Evolutionary conservation across 64 coral and sea anemone genomes (phyloP).

Genomic region (Montipora cactus): DNA sequence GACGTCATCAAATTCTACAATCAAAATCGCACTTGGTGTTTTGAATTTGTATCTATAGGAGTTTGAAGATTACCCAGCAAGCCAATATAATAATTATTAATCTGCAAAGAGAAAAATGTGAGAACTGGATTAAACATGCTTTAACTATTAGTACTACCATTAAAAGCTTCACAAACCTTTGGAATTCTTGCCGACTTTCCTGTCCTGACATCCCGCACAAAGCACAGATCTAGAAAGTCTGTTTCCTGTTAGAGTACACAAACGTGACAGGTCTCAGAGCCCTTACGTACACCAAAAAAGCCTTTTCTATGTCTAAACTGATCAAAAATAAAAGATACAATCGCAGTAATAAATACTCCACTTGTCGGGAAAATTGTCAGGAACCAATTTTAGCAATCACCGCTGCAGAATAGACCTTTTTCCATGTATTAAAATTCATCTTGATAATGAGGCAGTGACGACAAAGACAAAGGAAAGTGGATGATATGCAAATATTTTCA

Average conservation of each 20-base stretch:
- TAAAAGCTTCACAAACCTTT: slow-evolving; percentile 51
- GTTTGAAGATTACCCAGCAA: not conserved
- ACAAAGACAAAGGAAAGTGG: too few relatives aligned
- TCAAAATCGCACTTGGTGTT: too few relatives aligned
- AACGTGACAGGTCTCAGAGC: not conserved
- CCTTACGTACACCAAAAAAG: not conserved
- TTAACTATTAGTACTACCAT: not conserved
- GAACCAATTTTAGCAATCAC: not conserved
- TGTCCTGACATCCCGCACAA: slow-evolving; percentile 60
- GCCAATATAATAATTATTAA: not conserved
- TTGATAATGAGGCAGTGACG: too few relatives aligned
- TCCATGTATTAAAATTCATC: too few relatives aligned
- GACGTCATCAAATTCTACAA: too few relatives aligned
- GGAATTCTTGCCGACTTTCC: slow-evolving; percentile 69
- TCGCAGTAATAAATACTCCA: slow-evolving; percentile 16
- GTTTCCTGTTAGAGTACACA: slow-evolving; percentile 44
- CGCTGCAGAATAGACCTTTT: too few relatives aligned
- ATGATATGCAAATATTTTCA: too few relatives aligned
- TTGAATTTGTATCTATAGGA: too few relatives aligned
- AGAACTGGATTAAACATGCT: not conserved
- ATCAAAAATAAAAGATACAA: slow-evolving; percentile 22
- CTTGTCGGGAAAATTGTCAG: not conserved
- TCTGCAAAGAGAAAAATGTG: not conserved
- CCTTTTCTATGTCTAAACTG: not conserved
- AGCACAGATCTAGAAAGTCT: slow-evolving; percentile 55